These are phyloP conservation scores for Stegostoma tigrinum DNA, from an alignment of 2,113 vertebrate species.

Conservation along the genomic window DNA sequence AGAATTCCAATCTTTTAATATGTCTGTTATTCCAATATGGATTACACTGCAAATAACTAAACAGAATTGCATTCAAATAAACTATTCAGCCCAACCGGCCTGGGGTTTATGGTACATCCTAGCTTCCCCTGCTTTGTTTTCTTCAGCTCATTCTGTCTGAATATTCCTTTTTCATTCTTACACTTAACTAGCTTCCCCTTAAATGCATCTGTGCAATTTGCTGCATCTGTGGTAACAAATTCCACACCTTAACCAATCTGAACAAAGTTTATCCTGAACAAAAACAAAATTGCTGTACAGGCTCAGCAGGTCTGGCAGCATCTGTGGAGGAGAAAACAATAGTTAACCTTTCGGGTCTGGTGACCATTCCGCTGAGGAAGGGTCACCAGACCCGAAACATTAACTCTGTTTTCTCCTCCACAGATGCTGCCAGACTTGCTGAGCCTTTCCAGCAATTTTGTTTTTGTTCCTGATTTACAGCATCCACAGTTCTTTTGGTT, in stretches of 20 bases:
- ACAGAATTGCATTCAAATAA: neutral
- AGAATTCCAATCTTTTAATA: neutral
- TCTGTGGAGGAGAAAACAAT: too few species aligned
- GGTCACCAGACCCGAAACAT: too few species aligned
- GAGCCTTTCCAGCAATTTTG: too few species aligned
- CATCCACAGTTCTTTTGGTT: too few species aligned
- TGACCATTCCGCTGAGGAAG: too few species aligned
- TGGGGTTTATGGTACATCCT: neutral
- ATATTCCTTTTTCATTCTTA: neutral
- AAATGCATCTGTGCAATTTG: neutral
- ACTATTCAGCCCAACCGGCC: neutral
- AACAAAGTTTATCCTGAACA: neutral
- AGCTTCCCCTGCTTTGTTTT: neutral
- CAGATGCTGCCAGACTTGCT: too few species aligned
- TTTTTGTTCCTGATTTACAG: too few species aligned
- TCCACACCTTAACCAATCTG: neutral
- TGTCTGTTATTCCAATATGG: neutral
- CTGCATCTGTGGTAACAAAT: neutral
- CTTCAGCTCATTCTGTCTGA: neutral
- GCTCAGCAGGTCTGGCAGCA: too few species aligned
- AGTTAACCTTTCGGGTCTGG: too few species aligned
- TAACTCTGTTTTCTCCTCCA: too few species aligned
- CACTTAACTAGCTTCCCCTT: neutral
- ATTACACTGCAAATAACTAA: neutral
- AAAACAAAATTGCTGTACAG: too few species aligned